Evolutionary conservation across 2,113 vertebrate genomes (phyloP).

Genomic region (Bambusicola thoracicus): DNA sequence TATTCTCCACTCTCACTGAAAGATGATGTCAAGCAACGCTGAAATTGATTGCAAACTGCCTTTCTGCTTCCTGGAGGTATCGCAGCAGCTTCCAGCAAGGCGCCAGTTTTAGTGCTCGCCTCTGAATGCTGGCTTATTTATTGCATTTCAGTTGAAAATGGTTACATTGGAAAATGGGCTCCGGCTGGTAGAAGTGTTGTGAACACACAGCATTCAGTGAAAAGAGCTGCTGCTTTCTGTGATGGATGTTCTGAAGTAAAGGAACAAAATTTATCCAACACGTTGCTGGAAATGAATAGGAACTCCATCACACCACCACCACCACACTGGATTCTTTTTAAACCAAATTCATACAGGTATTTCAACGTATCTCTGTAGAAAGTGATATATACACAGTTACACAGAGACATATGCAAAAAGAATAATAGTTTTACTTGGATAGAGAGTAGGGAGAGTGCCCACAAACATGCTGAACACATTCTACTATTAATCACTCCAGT

Average conservation of each 20-base stretch:
- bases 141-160: not conserved
- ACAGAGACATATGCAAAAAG: not conserved
- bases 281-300: not conserved
- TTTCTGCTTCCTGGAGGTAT: not conserved
- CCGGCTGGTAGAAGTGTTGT: not conserved
- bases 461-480: rapidly evolving
- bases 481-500: not conserved
- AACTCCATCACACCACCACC: not conserved
- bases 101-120: not conserved
- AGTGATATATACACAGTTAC: too few species aligned
- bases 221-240: not conserved
- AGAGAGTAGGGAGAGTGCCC: not conserved
- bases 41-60: not conserved
- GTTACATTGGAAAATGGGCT: not conserved
- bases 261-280: not conserved
- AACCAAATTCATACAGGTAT: not conserved
- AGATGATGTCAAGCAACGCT: not conserved
- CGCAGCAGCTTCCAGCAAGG: not conserved
- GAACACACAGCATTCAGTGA: not conserved
- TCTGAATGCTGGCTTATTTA: not conserved
- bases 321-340: not conserved
- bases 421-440: not conserved
- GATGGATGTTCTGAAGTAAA: not conserved
- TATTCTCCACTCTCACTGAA: not conserved
- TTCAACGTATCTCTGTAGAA: too few species aligned